These are phyloP conservation scores for Micromesistius poutassou DNA, from an alignment of 2,797 vertebrate species.

Conservation along the genomic window DNA sequence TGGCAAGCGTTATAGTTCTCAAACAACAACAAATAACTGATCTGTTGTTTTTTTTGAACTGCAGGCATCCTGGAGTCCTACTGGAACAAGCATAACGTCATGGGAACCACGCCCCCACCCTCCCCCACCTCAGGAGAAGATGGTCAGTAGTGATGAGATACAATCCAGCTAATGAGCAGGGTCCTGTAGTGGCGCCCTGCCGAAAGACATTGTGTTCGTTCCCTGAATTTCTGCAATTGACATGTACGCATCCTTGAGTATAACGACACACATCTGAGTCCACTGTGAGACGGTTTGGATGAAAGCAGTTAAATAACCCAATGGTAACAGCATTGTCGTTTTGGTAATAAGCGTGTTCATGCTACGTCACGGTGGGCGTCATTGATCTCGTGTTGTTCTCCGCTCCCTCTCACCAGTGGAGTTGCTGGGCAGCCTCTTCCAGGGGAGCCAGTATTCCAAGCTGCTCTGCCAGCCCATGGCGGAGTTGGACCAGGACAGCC, in stretches of 20 bases:
- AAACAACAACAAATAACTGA: not conserved
- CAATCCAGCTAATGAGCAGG: not conserved
- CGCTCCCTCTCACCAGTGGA: conserved; percentile 71
- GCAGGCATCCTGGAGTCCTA: conserved; percentile 94
- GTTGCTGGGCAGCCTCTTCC: conserved; percentile 85
- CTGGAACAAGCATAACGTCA: conserved; percentile 96
- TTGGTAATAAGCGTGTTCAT: not conserved
- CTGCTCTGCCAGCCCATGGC: conserved; percentile 88
- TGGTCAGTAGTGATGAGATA: conserved; percentile 70
- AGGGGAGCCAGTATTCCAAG: conserved; percentile 86
- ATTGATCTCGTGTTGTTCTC: conserved; percentile 19
- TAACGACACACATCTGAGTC: not conserved
- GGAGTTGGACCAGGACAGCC: conserved; percentile 85
- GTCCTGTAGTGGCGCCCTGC: not conserved
- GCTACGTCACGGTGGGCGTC: not conserved
- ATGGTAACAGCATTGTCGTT: not conserved
- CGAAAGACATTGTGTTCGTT: not conserved
- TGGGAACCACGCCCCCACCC: conserved; percentile 91
- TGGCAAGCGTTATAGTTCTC: not conserved
- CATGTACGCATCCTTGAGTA: not conserved
- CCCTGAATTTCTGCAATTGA: not conserved
- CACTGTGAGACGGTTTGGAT: not conserved
- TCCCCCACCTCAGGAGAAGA: conserved; percentile 94
- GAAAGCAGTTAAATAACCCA: not conserved
- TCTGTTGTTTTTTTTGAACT: conserved; percentile 9